phyloP scores from a whole-genome alignment of 2,797 vertebrate species.

The Clarias pachynema region DNA sequence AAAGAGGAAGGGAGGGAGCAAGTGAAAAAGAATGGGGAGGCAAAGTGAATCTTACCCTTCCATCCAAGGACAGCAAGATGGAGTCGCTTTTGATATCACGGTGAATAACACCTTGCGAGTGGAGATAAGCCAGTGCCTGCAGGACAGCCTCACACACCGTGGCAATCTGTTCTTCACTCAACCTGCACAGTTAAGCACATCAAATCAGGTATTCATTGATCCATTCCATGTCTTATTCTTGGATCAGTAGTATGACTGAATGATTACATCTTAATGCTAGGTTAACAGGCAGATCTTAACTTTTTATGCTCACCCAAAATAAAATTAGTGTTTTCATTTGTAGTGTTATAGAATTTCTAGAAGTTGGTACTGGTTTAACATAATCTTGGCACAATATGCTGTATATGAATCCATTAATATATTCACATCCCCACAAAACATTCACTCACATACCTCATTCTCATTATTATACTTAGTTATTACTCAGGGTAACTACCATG shows the following conservation, averaged over 20 bases:
- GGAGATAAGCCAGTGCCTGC: conserved; percentile 93
- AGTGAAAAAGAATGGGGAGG: not conserved
- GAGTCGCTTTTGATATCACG: conserved; percentile 99
- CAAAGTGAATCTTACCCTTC: conserved; percentile 78
- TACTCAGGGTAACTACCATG: no score
- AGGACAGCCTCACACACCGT: conserved; percentile 96
- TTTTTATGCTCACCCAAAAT: not conserved
- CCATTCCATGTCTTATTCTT: not conserved
- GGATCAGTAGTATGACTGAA: not conserved
- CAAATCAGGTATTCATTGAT: not conserved
- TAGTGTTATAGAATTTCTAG: not conserved
- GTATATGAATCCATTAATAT: not conserved
- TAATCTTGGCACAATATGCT: not conserved
- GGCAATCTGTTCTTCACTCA: conserved; percentile 97
- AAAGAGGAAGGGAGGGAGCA: not conserved
- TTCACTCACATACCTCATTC: not conserved
- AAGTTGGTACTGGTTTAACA: not conserved
- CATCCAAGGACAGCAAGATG: conserved; percentile 92
- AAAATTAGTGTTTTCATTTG: not conserved
- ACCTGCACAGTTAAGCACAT: conserved; percentile 68
- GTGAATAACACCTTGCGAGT: conserved; percentile 97
- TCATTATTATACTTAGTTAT: not conserved
- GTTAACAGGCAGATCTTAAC: not conserved
- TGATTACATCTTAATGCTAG: not conserved
- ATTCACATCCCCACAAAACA: not conserved